These are phyloP conservation scores for Andrena trimmerana DNA, from an alignment of 2,888 invertebrate genomes.

Conservation along the genomic window DNA sequence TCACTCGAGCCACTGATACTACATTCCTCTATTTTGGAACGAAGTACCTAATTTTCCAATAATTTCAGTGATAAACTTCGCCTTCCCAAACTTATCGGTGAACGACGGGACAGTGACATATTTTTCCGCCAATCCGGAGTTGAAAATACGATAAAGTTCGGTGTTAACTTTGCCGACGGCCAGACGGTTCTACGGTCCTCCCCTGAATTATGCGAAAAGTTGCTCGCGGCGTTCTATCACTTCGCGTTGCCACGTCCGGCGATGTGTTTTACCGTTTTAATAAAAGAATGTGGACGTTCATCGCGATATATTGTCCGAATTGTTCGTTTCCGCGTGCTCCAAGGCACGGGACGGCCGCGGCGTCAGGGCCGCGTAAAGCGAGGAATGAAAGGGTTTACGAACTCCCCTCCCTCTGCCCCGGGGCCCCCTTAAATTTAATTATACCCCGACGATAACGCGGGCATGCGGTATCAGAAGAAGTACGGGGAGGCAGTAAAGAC, in stretches of 20 bases:
- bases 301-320: constrained; percentile 43
- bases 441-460: constrained; percentile 45
- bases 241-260: background rate
- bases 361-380: constrained; percentile 25
- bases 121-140: background rate
- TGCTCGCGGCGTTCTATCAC: constrained; percentile 9
- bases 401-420: background rate
- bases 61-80: background rate
- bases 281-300: constrained; percentile 31
- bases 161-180: constrained; percentile 35
- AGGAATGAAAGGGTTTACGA: constrained; percentile 41
- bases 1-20: background rate
- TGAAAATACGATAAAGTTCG: constrained; percentile 39
- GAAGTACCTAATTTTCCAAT: constrained; percentile 2
- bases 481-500: constrained; percentile 51
- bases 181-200: constrained; percentile 10
- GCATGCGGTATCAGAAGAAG: constrained; percentile 46
- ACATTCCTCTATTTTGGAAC: background rate
- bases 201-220: constrained; percentile 47
- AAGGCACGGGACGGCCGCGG: background rate
- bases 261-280: constrained; percentile 45
- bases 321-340: constrained; percentile 10
- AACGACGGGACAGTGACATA: background rate
- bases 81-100: background rate
- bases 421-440: constrained; percentile 59